Evolutionary conservation across 2,888 invertebrate species (phyloP).

Genomic region (Panzeria rudis): DNA sequence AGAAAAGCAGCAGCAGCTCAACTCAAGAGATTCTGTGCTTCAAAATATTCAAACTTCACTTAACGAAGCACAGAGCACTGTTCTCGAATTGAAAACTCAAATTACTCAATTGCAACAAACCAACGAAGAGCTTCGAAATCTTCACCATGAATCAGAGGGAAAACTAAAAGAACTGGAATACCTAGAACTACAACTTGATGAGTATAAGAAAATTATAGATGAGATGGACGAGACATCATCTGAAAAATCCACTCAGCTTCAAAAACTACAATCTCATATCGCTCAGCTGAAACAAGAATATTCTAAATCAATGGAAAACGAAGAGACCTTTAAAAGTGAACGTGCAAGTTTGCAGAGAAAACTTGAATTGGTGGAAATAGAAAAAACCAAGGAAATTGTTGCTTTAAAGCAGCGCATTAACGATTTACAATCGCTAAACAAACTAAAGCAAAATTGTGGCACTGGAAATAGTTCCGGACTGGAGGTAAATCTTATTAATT

Average conservation of each 20-base stretch:
- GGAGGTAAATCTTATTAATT: constrained; percentile 54
- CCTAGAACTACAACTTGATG: constrained; percentile 74
- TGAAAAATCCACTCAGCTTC: constrained; percentile 72
- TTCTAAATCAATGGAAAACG: constrained; percentile 68
- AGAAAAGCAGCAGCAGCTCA: constrained; percentile 55
- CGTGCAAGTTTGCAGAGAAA: constrained; percentile 74
- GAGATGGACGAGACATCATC: constrained; percentile 78
- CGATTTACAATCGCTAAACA: constrained; percentile 71
- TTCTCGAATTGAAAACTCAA: constrained; percentile 73
- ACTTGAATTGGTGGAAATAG: constrained; percentile 75
- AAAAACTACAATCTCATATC: constrained; percentile 73
- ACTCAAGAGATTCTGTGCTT: constrained; percentile 40
- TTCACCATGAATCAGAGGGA: constrained; percentile 70
- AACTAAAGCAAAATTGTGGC: constrained; percentile 69
- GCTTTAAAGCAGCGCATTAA: constrained; percentile 74
- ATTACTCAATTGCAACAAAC: constrained; percentile 75
- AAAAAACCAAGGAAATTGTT: constrained; percentile 77
- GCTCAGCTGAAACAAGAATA: constrained; percentile 74
- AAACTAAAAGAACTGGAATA: constrained; percentile 73
- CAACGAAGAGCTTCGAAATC: constrained; percentile 71
- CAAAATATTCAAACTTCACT: constrained; percentile 66
- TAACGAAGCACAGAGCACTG: constrained; percentile 58
- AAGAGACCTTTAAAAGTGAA: constrained; percentile 73
- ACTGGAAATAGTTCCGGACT: constrained; percentile 20
- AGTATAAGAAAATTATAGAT: constrained; percentile 79